Percentiles rank a stretch among this genome's conserved stretches.
Evolutionary conservation across 2,113 vertebrate genomes (phyloP).

Genomic region (Rynchops niger): DNA sequence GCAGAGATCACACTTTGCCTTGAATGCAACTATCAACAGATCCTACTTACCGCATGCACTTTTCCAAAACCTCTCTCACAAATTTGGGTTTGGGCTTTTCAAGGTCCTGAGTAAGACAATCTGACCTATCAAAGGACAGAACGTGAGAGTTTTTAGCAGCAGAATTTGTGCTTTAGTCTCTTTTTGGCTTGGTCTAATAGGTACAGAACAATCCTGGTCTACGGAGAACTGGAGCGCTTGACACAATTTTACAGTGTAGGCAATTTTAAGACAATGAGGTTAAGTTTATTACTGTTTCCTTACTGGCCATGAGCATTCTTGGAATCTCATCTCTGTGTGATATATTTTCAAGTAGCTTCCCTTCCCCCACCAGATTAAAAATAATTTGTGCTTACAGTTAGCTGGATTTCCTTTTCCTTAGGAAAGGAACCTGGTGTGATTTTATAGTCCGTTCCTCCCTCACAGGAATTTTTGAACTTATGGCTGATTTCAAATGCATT

Average conservation of each 20-base stretch:
- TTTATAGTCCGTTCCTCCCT: not conserved
- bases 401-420: not conserved
- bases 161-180: not conserved
- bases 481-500: not conserved
- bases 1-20: not conserved
- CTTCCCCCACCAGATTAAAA: not conserved
- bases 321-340: not conserved
- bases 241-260: too few relatives aligned
- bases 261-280: not conserved
- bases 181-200: not conserved
- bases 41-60: conserved; percentile 88
- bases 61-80: conserved; percentile 96
- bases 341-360: not conserved
- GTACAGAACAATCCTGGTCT: not conserved
- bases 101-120: conserved; percentile 89
- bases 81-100: conserved; percentile 97
- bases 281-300: not conserved
- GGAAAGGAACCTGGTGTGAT: not conserved
- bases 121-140: conserved; percentile 80
- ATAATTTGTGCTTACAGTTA: not conserved
- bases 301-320: not conserved
- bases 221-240: not conserved
- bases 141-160: not conserved
- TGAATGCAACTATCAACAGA: not conserved
- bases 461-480: not conserved